Conservation (phyloP, 2,113 vertebrate species). For the Pseudolaguvia tuberculata region DNA sequence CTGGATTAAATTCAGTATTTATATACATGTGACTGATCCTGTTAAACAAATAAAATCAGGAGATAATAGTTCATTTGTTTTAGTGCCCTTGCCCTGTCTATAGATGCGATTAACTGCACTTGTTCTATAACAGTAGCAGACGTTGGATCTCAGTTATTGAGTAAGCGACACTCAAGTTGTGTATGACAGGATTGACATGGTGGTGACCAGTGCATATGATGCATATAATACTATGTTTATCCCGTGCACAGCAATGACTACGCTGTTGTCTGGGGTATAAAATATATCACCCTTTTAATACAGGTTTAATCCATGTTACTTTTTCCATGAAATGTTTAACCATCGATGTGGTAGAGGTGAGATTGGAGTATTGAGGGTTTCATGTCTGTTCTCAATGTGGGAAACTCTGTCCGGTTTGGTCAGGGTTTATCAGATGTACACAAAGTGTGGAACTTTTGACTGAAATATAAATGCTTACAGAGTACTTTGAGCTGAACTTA, state of each 20-base stretch:
- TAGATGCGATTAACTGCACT: neutral
- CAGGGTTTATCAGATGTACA: neutral
- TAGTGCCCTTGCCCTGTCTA: neutral
- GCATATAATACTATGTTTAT: no score
- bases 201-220: neutral
- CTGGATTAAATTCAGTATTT: neutral
- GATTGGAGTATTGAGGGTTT: neutral
- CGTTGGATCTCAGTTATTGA: neutral
- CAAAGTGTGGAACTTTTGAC: neutral
- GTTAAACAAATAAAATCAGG: neutral
- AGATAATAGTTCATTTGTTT: neutral
- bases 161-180: neutral
- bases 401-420: neutral
- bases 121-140: neutral
- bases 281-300: no score
- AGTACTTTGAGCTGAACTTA: slow-evolving; percentile 17
- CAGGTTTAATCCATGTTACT: neutral
- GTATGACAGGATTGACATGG: neutral
- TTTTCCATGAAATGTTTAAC: neutral
- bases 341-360: neutral
- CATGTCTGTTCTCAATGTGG: neutral
- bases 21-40: neutral
- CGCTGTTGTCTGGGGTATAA: no score
- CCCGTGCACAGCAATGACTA: no score
- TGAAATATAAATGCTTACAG: neutral